phyloP scores from a whole-genome alignment of 2,888 invertebrate species.

The Sepioteuthis lessoniana region DNA sequence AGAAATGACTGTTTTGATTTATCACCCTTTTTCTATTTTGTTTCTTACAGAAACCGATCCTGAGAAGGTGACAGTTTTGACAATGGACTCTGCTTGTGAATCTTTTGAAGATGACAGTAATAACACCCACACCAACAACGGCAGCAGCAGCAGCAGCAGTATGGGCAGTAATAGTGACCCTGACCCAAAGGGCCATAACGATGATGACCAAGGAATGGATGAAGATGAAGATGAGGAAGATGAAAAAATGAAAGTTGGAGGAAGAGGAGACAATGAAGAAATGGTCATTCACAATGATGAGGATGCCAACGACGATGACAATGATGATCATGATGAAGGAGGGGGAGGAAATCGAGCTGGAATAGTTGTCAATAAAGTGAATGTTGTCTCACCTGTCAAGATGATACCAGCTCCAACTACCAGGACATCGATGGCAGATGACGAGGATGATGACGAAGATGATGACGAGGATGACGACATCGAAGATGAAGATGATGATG shows the following conservation, averaged over 20 bases:
- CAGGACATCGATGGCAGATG: background rate
- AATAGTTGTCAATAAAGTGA: background rate
- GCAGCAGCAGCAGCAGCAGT: background rate
- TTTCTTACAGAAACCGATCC: background rate
- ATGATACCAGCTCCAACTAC: background rate
- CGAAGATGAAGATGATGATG: background rate
- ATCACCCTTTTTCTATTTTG: background rate
- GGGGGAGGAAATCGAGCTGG: background rate
- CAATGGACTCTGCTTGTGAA: background rate
- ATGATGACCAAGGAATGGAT: background rate
- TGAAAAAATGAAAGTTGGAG: slow-evolving; percentile 57
- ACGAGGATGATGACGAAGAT: background rate
- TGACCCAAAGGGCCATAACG: background rate
- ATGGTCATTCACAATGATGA: slow-evolving; percentile 48
- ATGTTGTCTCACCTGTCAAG: background rate
- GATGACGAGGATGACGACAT: background rate
- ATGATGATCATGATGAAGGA: background rate
- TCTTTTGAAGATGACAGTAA: background rate
- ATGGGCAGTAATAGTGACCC: background rate
- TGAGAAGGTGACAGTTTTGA: slow-evolving; percentile 1
- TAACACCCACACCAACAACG: background rate
- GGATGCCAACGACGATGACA: slow-evolving; percentile 51
- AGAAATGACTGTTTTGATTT: background rate
- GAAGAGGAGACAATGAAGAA: slow-evolving; percentile 61
- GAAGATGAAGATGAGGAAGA: slow-evolving; percentile 60